Evolutionary conservation across 2,113 vertebrate species (phyloP).

Genomic region (Struthio camelus): DNA sequence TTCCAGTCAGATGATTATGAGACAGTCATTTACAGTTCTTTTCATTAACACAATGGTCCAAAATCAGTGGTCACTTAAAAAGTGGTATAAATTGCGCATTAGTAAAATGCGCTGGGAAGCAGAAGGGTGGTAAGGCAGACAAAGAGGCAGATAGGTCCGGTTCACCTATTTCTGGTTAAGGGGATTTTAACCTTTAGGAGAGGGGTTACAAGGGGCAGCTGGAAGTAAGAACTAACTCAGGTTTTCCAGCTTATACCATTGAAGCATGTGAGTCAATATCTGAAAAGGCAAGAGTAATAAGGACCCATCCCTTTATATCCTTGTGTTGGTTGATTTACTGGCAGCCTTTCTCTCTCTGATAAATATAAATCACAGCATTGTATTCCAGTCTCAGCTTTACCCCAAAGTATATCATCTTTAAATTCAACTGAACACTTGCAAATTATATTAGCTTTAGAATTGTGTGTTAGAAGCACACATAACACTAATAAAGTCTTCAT

Average conservation of each 20-base stretch:
- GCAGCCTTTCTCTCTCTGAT: background rate
- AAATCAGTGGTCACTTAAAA: background rate
- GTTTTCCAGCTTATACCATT: background rate
- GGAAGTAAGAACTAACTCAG: background rate
- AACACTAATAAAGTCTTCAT: background rate
- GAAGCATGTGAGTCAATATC: accelerated
- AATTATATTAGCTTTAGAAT: background rate
- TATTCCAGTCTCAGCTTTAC: background rate
- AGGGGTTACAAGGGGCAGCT: background rate
- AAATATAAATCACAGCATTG: background rate
- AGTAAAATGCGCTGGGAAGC: background rate
- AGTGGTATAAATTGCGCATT: background rate
- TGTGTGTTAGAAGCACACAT: background rate
- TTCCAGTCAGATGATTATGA: conserved; percentile 28
- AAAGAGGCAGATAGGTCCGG: background rate
- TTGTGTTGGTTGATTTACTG: background rate
- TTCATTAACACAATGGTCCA: background rate
- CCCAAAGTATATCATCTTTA: background rate
- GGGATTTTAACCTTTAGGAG: background rate
- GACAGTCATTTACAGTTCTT: background rate
- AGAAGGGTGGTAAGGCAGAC: background rate
- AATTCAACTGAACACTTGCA: conserved; percentile 14
- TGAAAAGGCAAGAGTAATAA: background rate
- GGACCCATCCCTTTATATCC: background rate
- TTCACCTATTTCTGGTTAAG: background rate